Conservation (phyloP, 2,888 invertebrate genomes). For the Clivina fossor region DNA sequence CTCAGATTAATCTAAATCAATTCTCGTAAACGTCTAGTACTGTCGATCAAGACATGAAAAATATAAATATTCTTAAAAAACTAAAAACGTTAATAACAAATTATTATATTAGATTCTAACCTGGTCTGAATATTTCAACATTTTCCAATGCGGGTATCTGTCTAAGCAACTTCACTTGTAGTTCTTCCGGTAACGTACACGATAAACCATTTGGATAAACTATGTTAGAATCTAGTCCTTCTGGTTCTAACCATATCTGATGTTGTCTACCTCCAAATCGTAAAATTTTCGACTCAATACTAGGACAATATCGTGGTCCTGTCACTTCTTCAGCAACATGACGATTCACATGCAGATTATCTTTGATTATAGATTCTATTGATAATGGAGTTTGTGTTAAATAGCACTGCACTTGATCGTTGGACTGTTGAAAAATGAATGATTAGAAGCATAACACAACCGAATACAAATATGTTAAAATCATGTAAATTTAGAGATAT, state of each 20-base stretch:
- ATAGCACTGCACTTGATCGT: constrained; percentile 70
- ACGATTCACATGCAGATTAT: constrained; percentile 74
- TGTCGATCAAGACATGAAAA: no score
- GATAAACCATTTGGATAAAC: constrained; percentile 86
- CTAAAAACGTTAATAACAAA: neutral
- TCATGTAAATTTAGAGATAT: no score
- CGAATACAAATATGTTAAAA: no score
- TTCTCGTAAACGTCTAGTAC: no score
- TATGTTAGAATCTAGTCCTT: constrained; percentile 73
- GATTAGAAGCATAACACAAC: no score
- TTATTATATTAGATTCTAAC: constrained; percentile 45
- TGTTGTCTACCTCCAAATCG: constrained; percentile 68
- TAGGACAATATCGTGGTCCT: constrained; percentile 84
- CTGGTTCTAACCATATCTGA: constrained; percentile 85
- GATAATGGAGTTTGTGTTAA: constrained; percentile 68
- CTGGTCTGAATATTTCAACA: constrained; percentile 66
- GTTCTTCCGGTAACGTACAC: constrained; percentile 77
- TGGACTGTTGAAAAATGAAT: constrained; percentile 52
- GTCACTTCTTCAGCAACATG: constrained; percentile 76
- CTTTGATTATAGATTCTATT: constrained; percentile 67
- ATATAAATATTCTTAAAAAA: neutral
- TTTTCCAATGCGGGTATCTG: constrained; percentile 75
- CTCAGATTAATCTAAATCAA: no score
- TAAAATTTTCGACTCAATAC: constrained; percentile 83
- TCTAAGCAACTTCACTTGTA: constrained; percentile 69